Percentiles rank a stretch among this genome's conserved stretches.
Evolutionary conservation across 2,888 invertebrate species (phyloP).

Genomic region (Nephrocerus scutellatus): DNA sequence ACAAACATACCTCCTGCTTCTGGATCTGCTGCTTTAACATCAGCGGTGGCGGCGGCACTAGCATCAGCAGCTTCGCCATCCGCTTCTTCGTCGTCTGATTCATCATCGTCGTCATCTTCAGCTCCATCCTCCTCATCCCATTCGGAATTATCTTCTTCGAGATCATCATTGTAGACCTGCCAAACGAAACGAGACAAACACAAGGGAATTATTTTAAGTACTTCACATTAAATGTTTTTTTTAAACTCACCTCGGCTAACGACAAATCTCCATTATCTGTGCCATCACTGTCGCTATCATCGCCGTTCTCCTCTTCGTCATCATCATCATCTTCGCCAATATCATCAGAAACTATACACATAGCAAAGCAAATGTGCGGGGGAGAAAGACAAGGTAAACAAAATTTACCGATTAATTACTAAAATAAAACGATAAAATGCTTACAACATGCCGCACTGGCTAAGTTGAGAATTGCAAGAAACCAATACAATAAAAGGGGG

Average conservation of each 20-base stretch:
- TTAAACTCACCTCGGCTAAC: conserved; percentile 37
- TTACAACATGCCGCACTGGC: conserved; percentile 44
- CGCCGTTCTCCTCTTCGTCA: conserved; percentile 53
- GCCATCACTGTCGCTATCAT: conserved; percentile 51
- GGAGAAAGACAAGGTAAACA: conserved; percentile 29
- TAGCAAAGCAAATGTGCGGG: conserved; percentile 35
- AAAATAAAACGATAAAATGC: conserved; percentile 27
- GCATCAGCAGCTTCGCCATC: conserved; percentile 47
- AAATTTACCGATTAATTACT: conserved; percentile 31
- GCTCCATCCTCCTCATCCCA: conserved; percentile 56
- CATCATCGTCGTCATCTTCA: conserved; percentile 55
- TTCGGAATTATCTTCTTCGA: conserved; percentile 58
- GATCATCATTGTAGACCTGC: conserved; percentile 49
- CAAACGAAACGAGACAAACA: conserved; percentile 3
- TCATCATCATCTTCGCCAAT: conserved; percentile 33
- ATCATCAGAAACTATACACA: conserved; percentile 25
- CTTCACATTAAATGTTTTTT: not conserved
- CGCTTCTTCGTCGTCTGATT: conserved; percentile 49
- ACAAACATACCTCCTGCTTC: conserved; percentile 30
- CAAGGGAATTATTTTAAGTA: not conserved
- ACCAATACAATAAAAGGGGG: conserved; percentile 43
- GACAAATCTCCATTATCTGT: conserved; percentile 52
- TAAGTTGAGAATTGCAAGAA: conserved; percentile 44
- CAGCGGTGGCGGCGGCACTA: conserved; percentile 10
- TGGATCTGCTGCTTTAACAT: conserved; percentile 27